Conservation (phyloP, 2,888 invertebrate species). For the Chrysomela aeneicollis region DNA sequence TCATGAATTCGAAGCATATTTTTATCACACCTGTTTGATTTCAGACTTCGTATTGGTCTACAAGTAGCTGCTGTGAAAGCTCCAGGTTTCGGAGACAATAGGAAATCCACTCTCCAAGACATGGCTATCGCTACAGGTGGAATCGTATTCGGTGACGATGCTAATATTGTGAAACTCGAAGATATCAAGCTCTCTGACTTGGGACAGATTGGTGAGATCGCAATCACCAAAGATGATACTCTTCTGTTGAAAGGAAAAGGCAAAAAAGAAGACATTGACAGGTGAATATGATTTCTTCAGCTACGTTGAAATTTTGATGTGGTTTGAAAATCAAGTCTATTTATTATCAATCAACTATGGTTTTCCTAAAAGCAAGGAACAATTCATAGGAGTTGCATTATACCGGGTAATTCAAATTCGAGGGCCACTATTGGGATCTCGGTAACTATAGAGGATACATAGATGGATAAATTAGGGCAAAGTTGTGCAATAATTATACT, state of each 20-base stretch:
- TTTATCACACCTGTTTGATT: neutral
- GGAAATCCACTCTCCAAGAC: conserved; percentile 62
- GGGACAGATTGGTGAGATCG: conserved; percentile 62
- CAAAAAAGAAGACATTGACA: conserved; percentile 57
- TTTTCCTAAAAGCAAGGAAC: no score
- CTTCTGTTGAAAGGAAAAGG: conserved; percentile 60
- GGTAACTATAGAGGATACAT: no score
- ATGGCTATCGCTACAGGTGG: conserved; percentile 63
- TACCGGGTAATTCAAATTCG: no score
- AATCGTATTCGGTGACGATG: conserved; percentile 61
- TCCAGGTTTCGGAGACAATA: conserved; percentile 64
- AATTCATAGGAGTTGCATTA: no score
- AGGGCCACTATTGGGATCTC: no score
- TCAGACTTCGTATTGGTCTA: conserved; percentile 60
- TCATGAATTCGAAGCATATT: no score
- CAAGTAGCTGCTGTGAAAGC: conserved; percentile 65
- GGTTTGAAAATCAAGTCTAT: no score
- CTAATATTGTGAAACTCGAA: conserved; percentile 61
- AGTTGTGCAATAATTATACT: no score
- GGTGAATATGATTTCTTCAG: neutral
- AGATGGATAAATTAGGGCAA: no score
- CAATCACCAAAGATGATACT: conserved; percentile 64
- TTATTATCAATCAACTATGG: no score
- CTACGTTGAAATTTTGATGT: no score
- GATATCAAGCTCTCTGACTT: conserved; percentile 59